Percentiles rank a stretch among this genome's conserved stretches.
phyloP scores from a whole-genome alignment of 2,113 vertebrate genomes.

The Acrocephalus arundinaceus region DNA sequence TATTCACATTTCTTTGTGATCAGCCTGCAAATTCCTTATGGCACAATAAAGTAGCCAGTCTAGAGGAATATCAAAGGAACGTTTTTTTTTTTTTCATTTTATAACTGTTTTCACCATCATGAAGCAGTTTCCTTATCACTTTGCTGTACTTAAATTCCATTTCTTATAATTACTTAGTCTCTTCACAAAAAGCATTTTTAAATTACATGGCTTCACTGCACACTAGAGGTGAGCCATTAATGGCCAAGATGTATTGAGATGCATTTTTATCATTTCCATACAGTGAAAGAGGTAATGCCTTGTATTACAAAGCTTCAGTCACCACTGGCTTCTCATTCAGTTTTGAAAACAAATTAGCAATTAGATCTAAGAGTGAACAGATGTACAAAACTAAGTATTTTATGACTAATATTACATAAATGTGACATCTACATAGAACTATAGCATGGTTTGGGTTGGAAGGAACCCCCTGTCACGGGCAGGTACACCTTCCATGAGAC shows the following conservation, averaged over 20 bases:
- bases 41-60: background rate
- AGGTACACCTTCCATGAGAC: background rate
- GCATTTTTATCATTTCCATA: conserved; percentile 63
- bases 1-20: conserved; percentile 20
- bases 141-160: conserved; percentile 45
- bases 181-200: conserved; percentile 50
- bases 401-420: background rate
- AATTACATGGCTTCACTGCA: conserved; percentile 21
- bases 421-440: background rate
- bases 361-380: background rate
- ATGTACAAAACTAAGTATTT: background rate
- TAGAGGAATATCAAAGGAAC: conserved; percentile 43
- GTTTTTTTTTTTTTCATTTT: background rate
- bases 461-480: background rate
- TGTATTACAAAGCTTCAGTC: background rate
- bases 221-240: conserved; percentile 49
- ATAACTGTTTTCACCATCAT: conserved; percentile 13
- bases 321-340: conserved; percentile 24
- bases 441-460: background rate
- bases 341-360: conserved; percentile 46
- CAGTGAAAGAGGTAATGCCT: conserved; percentile 28
- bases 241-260: conserved; percentile 21
- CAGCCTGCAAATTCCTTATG: conserved; percentile 1
- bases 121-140: conserved; percentile 11
- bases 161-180: conserved; percentile 49